Evolutionary conservation across 2,113 vertebrate genomes (phyloP), one percentile per base, ranked within the genome.

Genomic region (Cyphomyrus discorhynchus): DNA sequence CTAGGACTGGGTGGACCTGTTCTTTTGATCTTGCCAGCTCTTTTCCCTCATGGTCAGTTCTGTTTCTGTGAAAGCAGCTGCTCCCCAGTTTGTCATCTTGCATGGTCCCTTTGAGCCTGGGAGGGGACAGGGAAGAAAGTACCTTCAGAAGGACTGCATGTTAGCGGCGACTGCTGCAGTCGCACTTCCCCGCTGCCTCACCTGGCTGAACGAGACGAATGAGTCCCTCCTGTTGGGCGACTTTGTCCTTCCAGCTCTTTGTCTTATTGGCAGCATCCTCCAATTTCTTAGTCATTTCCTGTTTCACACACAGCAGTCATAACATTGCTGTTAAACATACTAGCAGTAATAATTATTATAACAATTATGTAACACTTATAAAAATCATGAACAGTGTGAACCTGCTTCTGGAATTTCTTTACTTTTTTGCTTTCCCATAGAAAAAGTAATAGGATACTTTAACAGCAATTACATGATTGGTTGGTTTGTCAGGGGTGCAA

Each of bases 231-330:
- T 99, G 98, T 66, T 98, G 96, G 31, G 97, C 96, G 93, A 99
- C 98, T 94, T 98, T 99, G 94, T 99, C 98, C 92, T 99, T 99
- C 98, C 98, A 99, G 89, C 95, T 97, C 93, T 95, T 97, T 31
- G 98, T 99, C 90, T 96, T 98, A 90, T 93, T 97, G 42, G 98
- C 92, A 62, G 98, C 98, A 0, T 95, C 94, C 94, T 97, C 97
- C 90, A 99, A 94, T 94, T 98, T 99, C 95, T 97, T 97, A 91
- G 97, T 96, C 89, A 99, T 97, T 19, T 95, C 97, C 98, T 99
- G 94, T 88, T 93, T 91, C 17, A 85, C 4, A 87, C 53, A 86
- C 70, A 49, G 24, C 89, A 58, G 90, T 17, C 4, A 91, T 87
- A 13, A 66, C 2, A 49, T 27, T 49, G 10, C n/a, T 31, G 42